A percentile compares a stretch with the other conserved stretches of the same genome.
Conservation (phyloP, 2,113 vertebrate species). For the Zosterops lateralis region DNA sequence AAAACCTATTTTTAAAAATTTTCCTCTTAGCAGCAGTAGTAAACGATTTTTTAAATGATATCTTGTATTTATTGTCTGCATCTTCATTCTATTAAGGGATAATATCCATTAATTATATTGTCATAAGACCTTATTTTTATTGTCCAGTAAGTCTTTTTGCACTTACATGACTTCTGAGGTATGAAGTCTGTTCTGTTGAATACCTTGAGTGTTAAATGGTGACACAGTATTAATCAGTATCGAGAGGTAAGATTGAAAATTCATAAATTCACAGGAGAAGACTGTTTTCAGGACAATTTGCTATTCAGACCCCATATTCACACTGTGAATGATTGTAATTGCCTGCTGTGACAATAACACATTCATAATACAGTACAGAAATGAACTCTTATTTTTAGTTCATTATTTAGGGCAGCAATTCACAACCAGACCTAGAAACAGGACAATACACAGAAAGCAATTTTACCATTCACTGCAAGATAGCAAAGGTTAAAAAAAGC, state of each 20-base stretch:
- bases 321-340: slow-evolving; percentile 69
- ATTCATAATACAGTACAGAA: slow-evolving; percentile 62
- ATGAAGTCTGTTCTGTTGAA: slow-evolving; percentile 3
- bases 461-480: not conserved
- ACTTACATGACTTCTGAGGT: slow-evolving; percentile 24
- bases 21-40: not conserved
- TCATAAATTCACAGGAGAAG: slow-evolving; percentile 46
- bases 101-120: slow-evolving; percentile 60
- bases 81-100: slow-evolving; percentile 23
- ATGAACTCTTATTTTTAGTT: slow-evolving; percentile 52
- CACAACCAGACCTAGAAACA: not conserved
- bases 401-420: slow-evolving; percentile 57
- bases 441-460: not conserved
- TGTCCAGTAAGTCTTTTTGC: slow-evolving; percentile 39
- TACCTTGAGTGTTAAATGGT: slow-evolving; percentile 31
- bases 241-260: slow-evolving; percentile 38
- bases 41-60: not conserved
- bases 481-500: not conserved
- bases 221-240: slow-evolving; percentile 59
- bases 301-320: slow-evolving; percentile 50
- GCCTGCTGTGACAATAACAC: slow-evolving; percentile 58
- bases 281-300: slow-evolving; percentile 62
- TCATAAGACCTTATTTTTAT: slow-evolving; percentile 36
- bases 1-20: not conserved
- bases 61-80: not conserved